Evolutionary conservation across 23 tunicate genomes (phyloP).

Genomic region (Ciona savignyi): DNA sequence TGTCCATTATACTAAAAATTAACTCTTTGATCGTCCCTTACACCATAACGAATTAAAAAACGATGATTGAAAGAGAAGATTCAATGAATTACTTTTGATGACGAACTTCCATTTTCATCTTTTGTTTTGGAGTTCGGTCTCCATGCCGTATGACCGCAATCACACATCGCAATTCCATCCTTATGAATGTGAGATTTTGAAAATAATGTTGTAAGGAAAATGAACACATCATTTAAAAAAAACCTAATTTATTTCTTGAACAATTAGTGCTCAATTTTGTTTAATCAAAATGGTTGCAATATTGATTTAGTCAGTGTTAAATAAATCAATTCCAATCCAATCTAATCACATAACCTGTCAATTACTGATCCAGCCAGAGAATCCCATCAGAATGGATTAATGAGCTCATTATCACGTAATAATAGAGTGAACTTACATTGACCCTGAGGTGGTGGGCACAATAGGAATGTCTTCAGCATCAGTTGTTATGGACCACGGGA

Average conservation of each 20-base stretch:
- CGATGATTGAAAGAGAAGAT: no score
- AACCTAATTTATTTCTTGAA: background rate
- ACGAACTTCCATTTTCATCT: slow-evolving; percentile 97
- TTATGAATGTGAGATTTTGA: slow-evolving; percentile 7
- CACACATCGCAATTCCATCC: slow-evolving; percentile 96
- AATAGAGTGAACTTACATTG: slow-evolving; percentile 42
- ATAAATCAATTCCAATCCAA: no score
- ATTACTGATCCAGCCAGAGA: no score
- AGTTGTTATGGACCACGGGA: slow-evolving; percentile 86
- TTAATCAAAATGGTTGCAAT: no score
- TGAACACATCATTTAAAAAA: background rate
- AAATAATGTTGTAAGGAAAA: no score
- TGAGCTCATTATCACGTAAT: no score
- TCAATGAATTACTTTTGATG: slow-evolving; percentile 75
- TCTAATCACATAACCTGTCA: no score
- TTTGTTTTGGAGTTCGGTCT: slow-evolving; percentile 97
- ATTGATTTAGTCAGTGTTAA: no score
- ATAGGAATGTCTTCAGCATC: slow-evolving; percentile 88
- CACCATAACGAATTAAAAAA: no score
- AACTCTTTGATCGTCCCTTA: no score
- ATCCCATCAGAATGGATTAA: no score
- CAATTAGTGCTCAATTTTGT: background rate
- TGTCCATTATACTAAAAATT: no score
- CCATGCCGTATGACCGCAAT: slow-evolving; percentile 97
- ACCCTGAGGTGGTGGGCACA: slow-evolving; percentile 92